Percentiles rank a stretch among this genome's conserved stretches.
phyloP scores from a whole-genome alignment of 1,140 invertebrate genomes.

The Drosophila funebris region DNA sequence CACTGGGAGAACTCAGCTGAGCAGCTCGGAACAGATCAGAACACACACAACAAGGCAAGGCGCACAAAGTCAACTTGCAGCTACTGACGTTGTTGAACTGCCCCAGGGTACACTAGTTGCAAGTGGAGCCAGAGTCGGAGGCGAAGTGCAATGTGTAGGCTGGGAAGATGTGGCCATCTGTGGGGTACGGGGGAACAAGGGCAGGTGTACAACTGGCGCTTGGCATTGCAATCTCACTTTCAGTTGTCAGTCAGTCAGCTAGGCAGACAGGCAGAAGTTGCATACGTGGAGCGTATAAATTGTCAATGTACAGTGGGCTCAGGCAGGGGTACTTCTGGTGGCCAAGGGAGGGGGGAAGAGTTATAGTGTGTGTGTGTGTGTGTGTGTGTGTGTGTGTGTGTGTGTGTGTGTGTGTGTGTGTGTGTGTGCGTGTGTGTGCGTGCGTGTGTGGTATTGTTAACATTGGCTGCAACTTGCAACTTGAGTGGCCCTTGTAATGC shows the following conservation, averaged over 20 bases:
- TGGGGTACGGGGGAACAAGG: neutral
- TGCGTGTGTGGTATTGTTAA: too few relatives aligned
- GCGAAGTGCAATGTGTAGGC: neutral
- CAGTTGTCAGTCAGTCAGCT: slow-evolving; percentile 32
- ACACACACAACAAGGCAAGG: slow-evolving; percentile 31
- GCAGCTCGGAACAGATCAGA: slow-evolving; percentile 11
- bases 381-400: too few relatives aligned
- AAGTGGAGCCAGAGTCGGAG: neutral
- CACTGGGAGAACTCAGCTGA: slow-evolving; percentile 4
- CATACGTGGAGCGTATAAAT: slow-evolving; percentile 48
- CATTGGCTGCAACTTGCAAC: too few relatives aligned
- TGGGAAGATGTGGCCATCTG: neutral
- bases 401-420: too few relatives aligned
- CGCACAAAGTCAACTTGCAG: slow-evolving; percentile 46
- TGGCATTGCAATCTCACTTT: slow-evolving; percentile 59
- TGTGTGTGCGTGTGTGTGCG: too few relatives aligned
- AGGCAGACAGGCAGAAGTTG: slow-evolving; percentile 3
- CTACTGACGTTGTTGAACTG: slow-evolving; percentile 8
- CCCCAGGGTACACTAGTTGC: neutral
- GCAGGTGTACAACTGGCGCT: slow-evolving; percentile 39
- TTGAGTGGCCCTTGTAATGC: too few relatives aligned
- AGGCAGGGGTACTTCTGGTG: too few relatives aligned
- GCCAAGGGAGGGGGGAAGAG: too few relatives aligned
- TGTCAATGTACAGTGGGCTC: too few relatives aligned
- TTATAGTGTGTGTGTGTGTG: too few relatives aligned